Conservation (phyloP, 2,113 vertebrate species). For the Zingel zingel region DNA sequence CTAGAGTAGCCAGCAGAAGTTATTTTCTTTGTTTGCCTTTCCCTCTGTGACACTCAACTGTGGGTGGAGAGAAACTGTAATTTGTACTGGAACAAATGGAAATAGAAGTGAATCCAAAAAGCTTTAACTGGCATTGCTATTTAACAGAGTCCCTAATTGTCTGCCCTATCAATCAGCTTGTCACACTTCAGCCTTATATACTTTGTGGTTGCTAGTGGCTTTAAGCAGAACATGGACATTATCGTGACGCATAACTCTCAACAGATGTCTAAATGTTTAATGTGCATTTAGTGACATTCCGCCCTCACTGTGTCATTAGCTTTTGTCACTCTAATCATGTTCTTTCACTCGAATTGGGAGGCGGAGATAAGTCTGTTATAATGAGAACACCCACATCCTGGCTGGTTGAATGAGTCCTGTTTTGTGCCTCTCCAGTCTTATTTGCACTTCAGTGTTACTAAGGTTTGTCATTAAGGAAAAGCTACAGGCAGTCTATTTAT, state of each 20-base stretch:
- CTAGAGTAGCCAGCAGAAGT: not conserved
- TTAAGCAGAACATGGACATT: slow-evolving; percentile 60
- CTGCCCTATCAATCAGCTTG: slow-evolving; percentile 47
- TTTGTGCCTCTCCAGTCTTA: slow-evolving; percentile 53
- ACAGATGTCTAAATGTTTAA: slow-evolving; percentile 82
- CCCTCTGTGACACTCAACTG: slow-evolving; percentile 43
- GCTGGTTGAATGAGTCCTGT: slow-evolving; percentile 61
- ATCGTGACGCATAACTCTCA: slow-evolving; percentile 55
- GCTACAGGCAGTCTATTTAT: slow-evolving; percentile 46
- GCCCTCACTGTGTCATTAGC: slow-evolving; percentile 76
- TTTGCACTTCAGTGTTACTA: slow-evolving; percentile 51
- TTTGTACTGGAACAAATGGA: slow-evolving; percentile 56
- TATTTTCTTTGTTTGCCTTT: slow-evolving; percentile 9
- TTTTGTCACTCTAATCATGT: slow-evolving; percentile 72
- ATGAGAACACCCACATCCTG: slow-evolving; percentile 75
- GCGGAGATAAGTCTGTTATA: slow-evolving; percentile 73
- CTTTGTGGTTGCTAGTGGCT: slow-evolving; percentile 40
- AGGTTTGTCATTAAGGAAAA: slow-evolving; percentile 67
- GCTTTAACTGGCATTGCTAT: slow-evolving; percentile 62
- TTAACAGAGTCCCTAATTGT: slow-evolving; percentile 68
- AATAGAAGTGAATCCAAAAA: slow-evolving; percentile 48
- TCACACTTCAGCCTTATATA: slow-evolving; percentile 49
- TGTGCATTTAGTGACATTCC: slow-evolving; percentile 74
- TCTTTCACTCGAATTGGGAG: slow-evolving; percentile 66
- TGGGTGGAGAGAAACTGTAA: slow-evolving; percentile 56